Percentiles rank a stretch among this genome's conserved stretches.
Conservation (phyloP, 2,888 invertebrate species). For the Caenorhabditis sp. region DNA sequence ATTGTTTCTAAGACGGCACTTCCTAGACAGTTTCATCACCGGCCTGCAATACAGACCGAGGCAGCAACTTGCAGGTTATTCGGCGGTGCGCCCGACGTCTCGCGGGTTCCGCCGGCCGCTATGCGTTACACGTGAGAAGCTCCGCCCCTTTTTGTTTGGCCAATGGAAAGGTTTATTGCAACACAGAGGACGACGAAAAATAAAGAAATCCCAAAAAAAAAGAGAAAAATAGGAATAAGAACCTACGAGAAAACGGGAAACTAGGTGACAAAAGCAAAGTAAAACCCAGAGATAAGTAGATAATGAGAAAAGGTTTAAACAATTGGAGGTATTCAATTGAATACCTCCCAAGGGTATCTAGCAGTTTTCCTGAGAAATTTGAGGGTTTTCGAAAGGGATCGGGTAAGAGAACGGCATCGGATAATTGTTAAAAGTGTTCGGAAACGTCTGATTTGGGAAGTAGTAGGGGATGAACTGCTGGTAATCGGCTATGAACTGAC, state of each 20-base stretch:
- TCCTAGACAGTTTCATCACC: constrained; percentile 57
- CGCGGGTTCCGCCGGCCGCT: constrained; percentile 32
- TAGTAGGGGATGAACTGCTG: constrained; percentile 14
- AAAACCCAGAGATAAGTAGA: no score
- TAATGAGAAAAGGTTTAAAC: neutral
- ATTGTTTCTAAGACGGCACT: constrained; percentile 59
- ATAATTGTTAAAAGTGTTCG: constrained; percentile 27
- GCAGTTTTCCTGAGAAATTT: constrained; percentile 43
- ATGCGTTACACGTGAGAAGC: constrained; percentile 2
- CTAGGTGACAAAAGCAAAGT: neutral
- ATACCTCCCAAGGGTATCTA: no score
- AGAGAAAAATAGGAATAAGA: neutral
- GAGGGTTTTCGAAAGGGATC: constrained; percentile 40
- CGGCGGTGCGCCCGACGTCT: constrained; percentile 26
- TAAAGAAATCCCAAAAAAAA: neutral
- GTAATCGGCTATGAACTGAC: constrained; percentile 18
- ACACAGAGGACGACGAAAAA: neutral
- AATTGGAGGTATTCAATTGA: no score
- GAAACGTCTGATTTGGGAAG: constrained; percentile 24
- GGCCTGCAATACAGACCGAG: constrained; percentile 41
- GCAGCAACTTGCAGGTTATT: neutral
- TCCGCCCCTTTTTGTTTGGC: constrained; percentile 26
- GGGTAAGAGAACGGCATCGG: constrained; percentile 34
- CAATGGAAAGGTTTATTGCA: constrained; percentile 10
- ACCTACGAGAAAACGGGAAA: neutral